These are phyloP conservation scores for Crotalus helleri DNA, from an alignment of 2,113 vertebrate genomes.

Conservation along the genomic window DNA sequence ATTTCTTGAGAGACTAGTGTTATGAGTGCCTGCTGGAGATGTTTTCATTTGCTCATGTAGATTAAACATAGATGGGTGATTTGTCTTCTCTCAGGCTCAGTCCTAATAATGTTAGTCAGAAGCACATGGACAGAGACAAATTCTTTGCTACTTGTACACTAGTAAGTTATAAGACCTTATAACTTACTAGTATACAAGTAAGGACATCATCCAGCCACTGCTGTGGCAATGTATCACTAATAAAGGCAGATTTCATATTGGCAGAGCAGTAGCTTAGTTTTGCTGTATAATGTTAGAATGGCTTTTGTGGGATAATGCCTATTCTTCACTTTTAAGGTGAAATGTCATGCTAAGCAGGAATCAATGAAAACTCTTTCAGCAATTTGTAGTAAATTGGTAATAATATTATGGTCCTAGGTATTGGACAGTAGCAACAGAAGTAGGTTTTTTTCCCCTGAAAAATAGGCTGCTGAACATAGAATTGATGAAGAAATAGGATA, in stretches of 20 bases:
- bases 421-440: background rate
- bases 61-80: background rate
- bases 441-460: background rate
- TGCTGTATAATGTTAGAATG: background rate
- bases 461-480: background rate
- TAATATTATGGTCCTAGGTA: background rate
- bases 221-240: background rate
- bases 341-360: background rate
- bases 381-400: background rate
- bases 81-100: background rate
- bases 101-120: background rate
- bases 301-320: background rate
- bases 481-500: background rate
- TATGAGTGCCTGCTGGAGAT: background rate
- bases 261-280: background rate
- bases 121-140: background rate
- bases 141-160: background rate
- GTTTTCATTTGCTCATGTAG: background rate
- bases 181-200: too few relatives aligned
- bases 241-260: background rate
- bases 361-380: background rate
- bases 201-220: background rate
- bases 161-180: background rate
- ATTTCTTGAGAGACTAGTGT: background rate
- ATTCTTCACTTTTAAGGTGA: background rate